A percentile compares a stretch with the other conserved stretches of the same genome.
These are phyloP conservation scores for Pagrus major DNA, from an alignment of 2,113 vertebrate species.

Conservation along the genomic window DNA sequence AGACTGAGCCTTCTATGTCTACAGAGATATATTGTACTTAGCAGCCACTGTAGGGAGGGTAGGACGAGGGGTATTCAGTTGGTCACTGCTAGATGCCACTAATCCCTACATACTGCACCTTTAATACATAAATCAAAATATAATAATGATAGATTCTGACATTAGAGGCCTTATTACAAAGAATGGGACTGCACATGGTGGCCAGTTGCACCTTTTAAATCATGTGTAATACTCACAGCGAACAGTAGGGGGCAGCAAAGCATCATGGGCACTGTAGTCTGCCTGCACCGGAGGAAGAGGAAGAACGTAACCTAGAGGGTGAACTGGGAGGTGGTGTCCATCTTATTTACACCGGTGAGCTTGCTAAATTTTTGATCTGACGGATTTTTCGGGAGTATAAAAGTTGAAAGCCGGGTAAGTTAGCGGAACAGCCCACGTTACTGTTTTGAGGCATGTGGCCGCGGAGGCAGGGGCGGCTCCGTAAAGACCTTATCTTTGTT, in stretches of 20 bases:
- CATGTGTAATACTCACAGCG: neutral
- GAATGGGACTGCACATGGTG: too few relatives aligned
- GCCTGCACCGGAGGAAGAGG: slow-evolving; percentile 36
- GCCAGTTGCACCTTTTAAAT: too few relatives aligned
- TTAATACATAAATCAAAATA: too few relatives aligned
- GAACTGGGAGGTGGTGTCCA: slow-evolving; percentile 78
- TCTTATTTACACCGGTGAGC: slow-evolving; percentile 76
- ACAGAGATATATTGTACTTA: too few relatives aligned
- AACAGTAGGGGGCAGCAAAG: slow-evolving; percentile 41
- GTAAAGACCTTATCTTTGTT: neutral
- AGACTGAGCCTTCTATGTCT: too few relatives aligned
- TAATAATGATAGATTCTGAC: too few relatives aligned
- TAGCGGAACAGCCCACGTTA: fast-evolving
- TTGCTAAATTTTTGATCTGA: slow-evolving; percentile 25
- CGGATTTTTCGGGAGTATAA: slow-evolving; percentile 11
- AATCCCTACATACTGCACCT: too few relatives aligned
- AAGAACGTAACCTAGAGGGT: slow-evolving; percentile 58
- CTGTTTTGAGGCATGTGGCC: fast-evolving
- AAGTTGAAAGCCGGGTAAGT: slow-evolving; percentile 64
- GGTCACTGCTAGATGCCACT: too few relatives aligned
- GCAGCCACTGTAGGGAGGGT: too few relatives aligned
- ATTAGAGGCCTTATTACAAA: too few relatives aligned
- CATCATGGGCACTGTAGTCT: fast-evolving
- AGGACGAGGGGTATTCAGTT: too few relatives aligned
- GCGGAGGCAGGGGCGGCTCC: too few relatives aligned